Conservation (phyloP, 2,797 vertebrate species). For the Dryobates pubescens region DNA sequence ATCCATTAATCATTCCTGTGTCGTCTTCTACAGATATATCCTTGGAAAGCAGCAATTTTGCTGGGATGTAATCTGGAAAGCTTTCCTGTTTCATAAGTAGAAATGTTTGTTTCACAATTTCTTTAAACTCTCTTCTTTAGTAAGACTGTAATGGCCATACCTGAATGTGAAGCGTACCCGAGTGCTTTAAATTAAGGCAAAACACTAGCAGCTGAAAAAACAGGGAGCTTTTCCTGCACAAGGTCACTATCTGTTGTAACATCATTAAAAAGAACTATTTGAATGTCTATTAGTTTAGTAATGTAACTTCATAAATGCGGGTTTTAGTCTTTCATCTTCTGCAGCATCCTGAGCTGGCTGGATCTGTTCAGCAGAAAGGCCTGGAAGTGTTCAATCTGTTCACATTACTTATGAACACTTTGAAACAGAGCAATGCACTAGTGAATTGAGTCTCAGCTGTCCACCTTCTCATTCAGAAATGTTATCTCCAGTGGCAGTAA, state of each 20-base stretch:
- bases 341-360: background rate
- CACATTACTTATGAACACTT: accelerated
- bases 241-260: background rate
- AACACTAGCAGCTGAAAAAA: background rate
- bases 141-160: background rate
- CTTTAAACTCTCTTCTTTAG: background rate
- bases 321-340: background rate
- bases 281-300: background rate
- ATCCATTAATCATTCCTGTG: background rate
- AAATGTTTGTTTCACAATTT: background rate
- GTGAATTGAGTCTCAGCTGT: background rate
- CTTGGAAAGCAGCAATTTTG: background rate
- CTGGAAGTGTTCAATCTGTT: background rate
- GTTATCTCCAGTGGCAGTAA: background rate
- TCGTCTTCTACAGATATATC: background rate
- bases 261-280: background rate
- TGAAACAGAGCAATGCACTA: background rate
- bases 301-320: background rate
- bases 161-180: background rate
- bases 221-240: background rate
- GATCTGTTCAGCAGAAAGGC: background rate
- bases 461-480: accelerated
- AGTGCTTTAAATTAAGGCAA: background rate
- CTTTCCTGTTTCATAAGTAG: background rate
- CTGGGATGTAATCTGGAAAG: background rate